Base-by-base conservation (phyloP, 1,140 invertebrate genomes). In the Calliphora vicina region DNA sequence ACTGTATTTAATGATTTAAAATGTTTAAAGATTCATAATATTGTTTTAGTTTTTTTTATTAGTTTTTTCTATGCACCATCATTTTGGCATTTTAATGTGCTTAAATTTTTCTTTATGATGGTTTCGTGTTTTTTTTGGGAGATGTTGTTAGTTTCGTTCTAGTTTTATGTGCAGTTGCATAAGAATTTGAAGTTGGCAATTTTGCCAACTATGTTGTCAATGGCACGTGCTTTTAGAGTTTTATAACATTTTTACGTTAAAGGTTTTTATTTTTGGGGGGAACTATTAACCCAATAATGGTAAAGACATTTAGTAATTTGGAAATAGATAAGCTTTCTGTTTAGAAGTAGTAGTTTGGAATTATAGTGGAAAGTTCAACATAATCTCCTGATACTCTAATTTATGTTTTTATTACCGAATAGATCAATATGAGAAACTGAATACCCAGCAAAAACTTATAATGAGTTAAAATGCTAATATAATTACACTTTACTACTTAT, bases 161-260 rank as follows among this genome's bases (percentile, higher is more conserved):
- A 23, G 1, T 43, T 45, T 43, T 25, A 20, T 78, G 17, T 67
- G 23, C 61, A 67, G 61, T 67, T 67, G 61, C 61, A 67, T 67
- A 67, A 67, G 17, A 67, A 67, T 67, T 67, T 67, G 5, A 20
- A 67, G 61, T 67, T 67, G n/a, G 61, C n/a, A 45, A 78, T 78
- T n/a, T 23, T 78, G 74, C 74, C 74, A 78, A 78, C 35, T 42
- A 78, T 23, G 74, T 78, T 78, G 8, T 20, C 20, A 35, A 78
- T 78, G 20, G 74, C 74, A 78, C 74, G 74, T 78, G 74, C 74
- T 78, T 78, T 78, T 20, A 4, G n/a, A 78, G 35, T 78, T 67
- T 78, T 78, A 25, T 78, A 78, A 78, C 74, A 78, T 43, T 78
- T 78, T 78, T 43, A 23, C 25, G 23, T 43, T 43, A 25, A 23